phyloP scores from a whole-genome alignment of 2,113 vertebrate species.

The Chelonoidis abingdonii region DNA sequence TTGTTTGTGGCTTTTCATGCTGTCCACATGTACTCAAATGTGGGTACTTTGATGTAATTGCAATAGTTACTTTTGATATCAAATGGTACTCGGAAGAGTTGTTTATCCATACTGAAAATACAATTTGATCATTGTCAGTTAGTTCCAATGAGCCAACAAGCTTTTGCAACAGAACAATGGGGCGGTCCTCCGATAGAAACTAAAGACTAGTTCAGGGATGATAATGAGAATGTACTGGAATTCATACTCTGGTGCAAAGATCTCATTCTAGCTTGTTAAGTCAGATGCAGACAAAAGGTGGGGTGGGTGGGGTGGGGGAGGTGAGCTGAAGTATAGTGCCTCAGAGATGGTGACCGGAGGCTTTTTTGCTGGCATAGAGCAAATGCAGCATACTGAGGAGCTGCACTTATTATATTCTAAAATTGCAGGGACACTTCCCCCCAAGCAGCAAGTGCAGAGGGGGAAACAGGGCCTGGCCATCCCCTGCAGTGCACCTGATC shows the following conservation, averaged over 20 bases:
- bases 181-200: not conserved
- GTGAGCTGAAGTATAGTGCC: not conserved
- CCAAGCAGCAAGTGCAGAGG: not conserved
- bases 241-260: not conserved
- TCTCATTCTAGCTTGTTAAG: not conserved
- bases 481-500: no score
- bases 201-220: not conserved
- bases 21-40: not conserved
- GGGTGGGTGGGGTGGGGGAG: not conserved
- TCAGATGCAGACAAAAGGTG: not conserved
- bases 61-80: not conserved
- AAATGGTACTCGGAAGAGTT: not conserved
- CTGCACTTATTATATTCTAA: not conserved
- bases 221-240: not conserved
- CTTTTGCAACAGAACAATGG: not conserved
- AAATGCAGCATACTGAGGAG: not conserved
- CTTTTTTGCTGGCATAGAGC: not conserved
- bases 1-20: not conserved
- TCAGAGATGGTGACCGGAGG: fast-evolving
- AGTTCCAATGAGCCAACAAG: not conserved
- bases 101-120: not conserved
- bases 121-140: not conserved
- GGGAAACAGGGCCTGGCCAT: not conserved
- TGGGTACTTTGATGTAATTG: not conserved
- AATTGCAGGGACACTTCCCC: not conserved